These are phyloP conservation scores for Cryptoprocta ferox DNA, from an alignment of 2,797 vertebrate species.

Conservation along the genomic window DNA sequence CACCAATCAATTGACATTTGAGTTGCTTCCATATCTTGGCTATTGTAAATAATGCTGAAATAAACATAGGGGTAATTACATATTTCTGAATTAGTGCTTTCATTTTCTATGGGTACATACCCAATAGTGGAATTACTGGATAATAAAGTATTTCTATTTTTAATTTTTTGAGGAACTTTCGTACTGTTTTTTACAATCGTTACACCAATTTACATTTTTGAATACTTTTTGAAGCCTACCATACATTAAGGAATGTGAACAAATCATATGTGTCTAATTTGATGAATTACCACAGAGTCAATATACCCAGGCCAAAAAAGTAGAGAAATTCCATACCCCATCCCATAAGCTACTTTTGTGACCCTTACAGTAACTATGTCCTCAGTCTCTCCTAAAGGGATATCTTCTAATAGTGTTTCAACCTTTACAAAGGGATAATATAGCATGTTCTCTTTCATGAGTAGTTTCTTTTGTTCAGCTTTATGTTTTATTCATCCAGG, in stretches of 20 bases:
- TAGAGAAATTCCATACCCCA: neutral
- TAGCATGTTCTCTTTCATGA: neutral
- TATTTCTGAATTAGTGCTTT: neutral
- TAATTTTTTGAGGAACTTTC: neutral
- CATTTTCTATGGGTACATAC: neutral
- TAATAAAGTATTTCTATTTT: neutral
- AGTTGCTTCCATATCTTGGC: neutral
- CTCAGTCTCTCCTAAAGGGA: neutral
- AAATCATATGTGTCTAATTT: neutral
- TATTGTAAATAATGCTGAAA: neutral
- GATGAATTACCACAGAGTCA: conserved; percentile 23
- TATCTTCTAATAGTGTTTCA: neutral
- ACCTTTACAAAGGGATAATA: neutral
- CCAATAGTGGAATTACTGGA: neutral
- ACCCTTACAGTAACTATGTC: neutral
- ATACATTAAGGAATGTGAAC: neutral
- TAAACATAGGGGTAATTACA: neutral
- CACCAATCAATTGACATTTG: neutral
- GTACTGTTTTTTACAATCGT: neutral
- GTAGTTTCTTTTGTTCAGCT: neutral
- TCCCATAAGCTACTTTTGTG: neutral
- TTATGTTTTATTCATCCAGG: neutral
- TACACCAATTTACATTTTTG: neutral
- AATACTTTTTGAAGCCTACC: neutral
- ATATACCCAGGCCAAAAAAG: neutral